These are phyloP conservation scores for Brachyhypopomus gauderio DNA, from an alignment of 2,113 vertebrate genomes.

Conservation along the genomic window DNA sequence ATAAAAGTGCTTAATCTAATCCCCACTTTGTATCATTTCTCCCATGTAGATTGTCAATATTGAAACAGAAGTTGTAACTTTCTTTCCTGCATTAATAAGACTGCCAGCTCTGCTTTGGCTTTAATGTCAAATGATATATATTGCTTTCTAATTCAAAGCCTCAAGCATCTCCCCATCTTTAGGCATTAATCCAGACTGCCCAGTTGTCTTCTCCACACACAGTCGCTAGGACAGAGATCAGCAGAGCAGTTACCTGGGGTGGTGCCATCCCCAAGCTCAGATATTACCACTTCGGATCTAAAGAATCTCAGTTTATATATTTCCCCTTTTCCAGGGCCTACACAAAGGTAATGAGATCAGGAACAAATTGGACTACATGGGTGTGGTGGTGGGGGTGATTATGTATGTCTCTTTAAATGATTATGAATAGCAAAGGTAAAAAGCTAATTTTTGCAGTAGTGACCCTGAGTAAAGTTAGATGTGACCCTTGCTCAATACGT, in stretches of 20 bases:
- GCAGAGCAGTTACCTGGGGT: background rate
- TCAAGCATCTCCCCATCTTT: background rate
- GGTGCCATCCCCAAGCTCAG: background rate
- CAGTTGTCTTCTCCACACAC: background rate
- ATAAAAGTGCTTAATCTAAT: slow-evolving; percentile 45
- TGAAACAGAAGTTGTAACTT: background rate
- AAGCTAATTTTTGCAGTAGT: slow-evolving; percentile 4
- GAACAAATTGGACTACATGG: background rate
- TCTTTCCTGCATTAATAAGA: background rate
- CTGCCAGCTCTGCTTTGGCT: slow-evolving; percentile 17
- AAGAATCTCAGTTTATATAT: background rate
- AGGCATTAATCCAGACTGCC: background rate
- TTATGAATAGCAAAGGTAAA: slow-evolving; percentile 9
- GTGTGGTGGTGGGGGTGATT: background rate
- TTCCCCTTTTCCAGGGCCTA: background rate
- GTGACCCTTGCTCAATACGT: background rate
- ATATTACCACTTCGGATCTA: background rate
- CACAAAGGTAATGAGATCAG: background rate
- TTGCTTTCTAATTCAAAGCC: slow-evolving; percentile 26
- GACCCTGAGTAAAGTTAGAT: slow-evolving; percentile 30
- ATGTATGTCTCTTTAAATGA: background rate
- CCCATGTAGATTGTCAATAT: background rate
- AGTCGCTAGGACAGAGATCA: background rate
- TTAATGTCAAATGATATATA: background rate
- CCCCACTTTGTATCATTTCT: slow-evolving; percentile 16